Base-by-base conservation (phyloP, 2,797 vertebrate genomes). In the Rhynchonycteris naso region DNA sequence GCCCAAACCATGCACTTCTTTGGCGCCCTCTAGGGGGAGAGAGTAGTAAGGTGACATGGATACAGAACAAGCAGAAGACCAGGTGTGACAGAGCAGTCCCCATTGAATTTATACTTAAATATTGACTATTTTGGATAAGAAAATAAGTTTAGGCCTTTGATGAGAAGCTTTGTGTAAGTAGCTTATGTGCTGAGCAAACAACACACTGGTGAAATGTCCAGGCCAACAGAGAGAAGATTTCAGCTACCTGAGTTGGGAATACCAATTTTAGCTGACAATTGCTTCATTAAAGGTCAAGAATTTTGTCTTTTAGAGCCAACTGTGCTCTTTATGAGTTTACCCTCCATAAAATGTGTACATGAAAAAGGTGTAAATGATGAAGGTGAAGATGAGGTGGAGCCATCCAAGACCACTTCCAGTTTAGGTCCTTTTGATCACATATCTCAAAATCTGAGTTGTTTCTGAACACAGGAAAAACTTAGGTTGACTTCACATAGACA, bases 401-500 rank as follows among this genome's bases (percentile, higher is more conserved):
- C 61, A 50, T 94, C 5, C 65, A 68, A 82, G 59, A 59, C 18
- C 28, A 65, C 90, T 82, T 35, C 86, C 58, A 86, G 13, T 84
- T 54, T 54, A 80, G 15, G 24, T 74, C 26, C 28, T 74, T 96
- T 74, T 58, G 1, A 4, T 38, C 59, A 95, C 28, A 43, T 16
- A 24, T 61, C 33, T 66, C 76, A 89, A 80, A 89, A 61, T 66
- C 47, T 83, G 47, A 50, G 21, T 59, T 85, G 43, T 84, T 94
- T 93, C 80, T 93, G 90, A 85, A 71, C 72, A 30, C 33, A 79
- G 59, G 21, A 66, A 88, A 81, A 81, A 33, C 47, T 38, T 16
- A 15, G 71, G 76, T 92, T 59, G 33, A 66, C 94, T 90, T 90
- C 22, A 79, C n/a, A 43, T n/a, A 47, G 86, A 82, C 14, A n/a